Conservation (phyloP, 1,140 invertebrate species). For the Drosophila ambigua region DNA sequence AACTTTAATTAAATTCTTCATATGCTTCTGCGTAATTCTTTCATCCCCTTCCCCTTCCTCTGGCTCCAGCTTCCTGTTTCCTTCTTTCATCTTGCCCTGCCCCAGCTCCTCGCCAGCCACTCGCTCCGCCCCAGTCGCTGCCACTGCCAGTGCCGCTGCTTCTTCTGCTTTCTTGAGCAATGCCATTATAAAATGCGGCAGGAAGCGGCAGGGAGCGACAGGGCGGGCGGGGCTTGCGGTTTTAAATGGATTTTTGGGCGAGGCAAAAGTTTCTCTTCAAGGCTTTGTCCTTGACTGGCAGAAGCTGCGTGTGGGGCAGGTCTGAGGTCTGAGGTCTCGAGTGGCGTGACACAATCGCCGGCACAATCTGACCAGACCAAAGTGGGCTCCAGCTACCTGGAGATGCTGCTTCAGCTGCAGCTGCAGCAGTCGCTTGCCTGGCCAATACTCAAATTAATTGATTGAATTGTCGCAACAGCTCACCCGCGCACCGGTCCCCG, state of each 20-base stretch:
- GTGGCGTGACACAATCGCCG: no score
- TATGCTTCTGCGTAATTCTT: constrained; percentile 62
- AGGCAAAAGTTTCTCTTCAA: constrained; percentile 33
- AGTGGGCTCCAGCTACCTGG: no score
- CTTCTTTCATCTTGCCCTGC: background rate
- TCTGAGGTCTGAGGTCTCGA: no score
- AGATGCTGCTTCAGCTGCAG: no score
- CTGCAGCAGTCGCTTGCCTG: no score
- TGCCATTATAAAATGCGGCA: constrained; percentile 63
- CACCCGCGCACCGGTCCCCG: no score
- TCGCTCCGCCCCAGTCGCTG: no score
- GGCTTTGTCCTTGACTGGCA: constrained; percentile 38
- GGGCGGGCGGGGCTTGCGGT: background rate
- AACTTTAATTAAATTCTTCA: constrained; percentile 80
- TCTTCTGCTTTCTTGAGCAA: constrained; percentile 36
- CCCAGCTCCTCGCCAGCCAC: background rate
- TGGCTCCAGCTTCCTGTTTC: background rate
- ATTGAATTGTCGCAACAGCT: background rate
- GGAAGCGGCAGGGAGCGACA: no score
- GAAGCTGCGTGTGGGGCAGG: background rate
- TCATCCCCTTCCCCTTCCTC: constrained; percentile 21
- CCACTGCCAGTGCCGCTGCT: no score
- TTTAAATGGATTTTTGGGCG: constrained; percentile 29
- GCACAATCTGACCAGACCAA: no score
- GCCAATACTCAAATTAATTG: no score